These are phyloP conservation scores for Cirrhinus mrigala DNA, from an alignment of 2,797 vertebrate species.

Conservation along the genomic window DNA sequence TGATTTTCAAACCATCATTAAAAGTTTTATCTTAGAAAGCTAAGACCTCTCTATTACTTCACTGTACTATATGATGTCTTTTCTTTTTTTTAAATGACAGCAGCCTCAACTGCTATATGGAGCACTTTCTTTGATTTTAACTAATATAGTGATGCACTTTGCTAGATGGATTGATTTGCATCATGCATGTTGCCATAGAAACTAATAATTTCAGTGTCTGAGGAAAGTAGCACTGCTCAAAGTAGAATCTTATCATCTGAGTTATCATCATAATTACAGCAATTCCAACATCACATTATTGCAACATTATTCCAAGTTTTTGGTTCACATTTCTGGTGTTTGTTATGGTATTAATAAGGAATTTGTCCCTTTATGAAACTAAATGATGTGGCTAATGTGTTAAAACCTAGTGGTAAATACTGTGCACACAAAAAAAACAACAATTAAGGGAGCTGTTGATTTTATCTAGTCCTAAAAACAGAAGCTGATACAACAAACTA, in stretches of 20 bases:
- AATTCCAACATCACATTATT: neutral
- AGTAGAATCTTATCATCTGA: neutral
- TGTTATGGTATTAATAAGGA: neutral
- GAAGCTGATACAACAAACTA: slow-evolving; percentile 3
- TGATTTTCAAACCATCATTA: neutral
- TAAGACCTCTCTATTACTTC: neutral
- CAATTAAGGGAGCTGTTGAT: neutral
- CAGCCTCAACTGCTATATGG: neutral
- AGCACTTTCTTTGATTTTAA: neutral
- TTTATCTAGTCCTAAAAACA: neutral
- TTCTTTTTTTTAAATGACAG: neutral
- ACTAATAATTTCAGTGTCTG: neutral
- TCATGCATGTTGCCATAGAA: neutral
- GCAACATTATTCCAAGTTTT: neutral
- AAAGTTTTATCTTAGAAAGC: neutral
- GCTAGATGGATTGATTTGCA: neutral
- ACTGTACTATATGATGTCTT: neutral
- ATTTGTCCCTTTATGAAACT: neutral
- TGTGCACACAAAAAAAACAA: neutral
- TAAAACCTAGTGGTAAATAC: neutral
- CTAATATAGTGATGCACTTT: neutral
- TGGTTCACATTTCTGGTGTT: neutral
- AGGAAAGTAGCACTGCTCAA: neutral
- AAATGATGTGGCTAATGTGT: neutral
- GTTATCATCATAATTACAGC: neutral